A percentile compares a stretch with the other conserved stretches of the same genome.
Evolutionary conservation across 1,140 invertebrate genomes (phyloP).

Genomic region (Paramacrobiotus metropolitanus): DNA sequence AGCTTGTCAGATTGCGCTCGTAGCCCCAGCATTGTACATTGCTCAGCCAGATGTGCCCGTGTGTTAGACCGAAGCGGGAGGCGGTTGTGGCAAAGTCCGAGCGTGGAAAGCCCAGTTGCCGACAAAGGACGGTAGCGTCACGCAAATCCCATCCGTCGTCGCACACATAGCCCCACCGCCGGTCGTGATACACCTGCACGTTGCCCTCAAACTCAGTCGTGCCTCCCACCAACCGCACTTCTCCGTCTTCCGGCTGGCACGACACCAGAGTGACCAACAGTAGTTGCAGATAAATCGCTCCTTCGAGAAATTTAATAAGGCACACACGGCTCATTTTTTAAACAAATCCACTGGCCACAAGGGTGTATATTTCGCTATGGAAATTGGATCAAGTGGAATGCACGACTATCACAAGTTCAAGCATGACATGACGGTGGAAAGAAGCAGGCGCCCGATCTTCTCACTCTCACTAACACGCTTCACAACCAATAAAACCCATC

Average conservation of each 20-base stretch:
- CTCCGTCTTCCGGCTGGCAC: slow-evolving; percentile 11
- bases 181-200: slow-evolving; percentile 59
- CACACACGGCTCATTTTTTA: too few species aligned
- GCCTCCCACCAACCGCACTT: slow-evolving; percentile 17
- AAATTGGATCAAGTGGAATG: too few species aligned
- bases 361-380: too few species aligned
- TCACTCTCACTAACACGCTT: too few species aligned
- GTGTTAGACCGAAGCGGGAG: slow-evolving; percentile 45
- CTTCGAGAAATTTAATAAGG: too few species aligned
- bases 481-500: too few species aligned
- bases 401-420: too few species aligned
- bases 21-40: slow-evolving; percentile 58
- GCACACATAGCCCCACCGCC: slow-evolving; percentile 64
- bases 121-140: slow-evolving; percentile 58
- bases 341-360: too few species aligned
- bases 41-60: slow-evolving; percentile 62
- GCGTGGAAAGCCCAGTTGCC: slow-evolving; percentile 39
- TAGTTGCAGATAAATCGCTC: too few species aligned
- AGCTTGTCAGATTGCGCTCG: slow-evolving; percentile 42
- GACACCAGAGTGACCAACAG: neutral
- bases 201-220: slow-evolving; percentile 35
- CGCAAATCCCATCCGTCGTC: slow-evolving; percentile 69
- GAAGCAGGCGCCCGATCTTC: too few species aligned
- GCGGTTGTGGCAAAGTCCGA: slow-evolving; percentile 36
- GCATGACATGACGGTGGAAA: too few species aligned